Conservation (phyloP, 2,797 vertebrate species). For the Eulemur rubriventer region DNA sequence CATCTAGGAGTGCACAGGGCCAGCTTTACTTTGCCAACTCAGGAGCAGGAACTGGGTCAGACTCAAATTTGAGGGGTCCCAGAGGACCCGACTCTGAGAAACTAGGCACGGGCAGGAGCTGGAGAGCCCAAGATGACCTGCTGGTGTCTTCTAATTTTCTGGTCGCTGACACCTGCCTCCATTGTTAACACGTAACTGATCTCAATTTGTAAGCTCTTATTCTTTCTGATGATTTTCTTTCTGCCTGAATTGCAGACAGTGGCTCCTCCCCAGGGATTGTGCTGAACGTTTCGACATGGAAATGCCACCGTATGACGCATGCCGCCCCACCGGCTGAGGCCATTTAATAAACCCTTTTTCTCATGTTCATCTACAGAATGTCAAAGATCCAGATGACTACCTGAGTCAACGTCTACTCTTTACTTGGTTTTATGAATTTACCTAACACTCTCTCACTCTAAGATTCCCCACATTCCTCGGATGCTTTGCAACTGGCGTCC, state of each 20-base stretch:
- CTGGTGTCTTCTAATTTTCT: not conserved
- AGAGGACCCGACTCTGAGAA: not conserved
- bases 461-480: not conserved
- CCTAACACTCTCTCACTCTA: not conserved
- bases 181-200: not conserved
- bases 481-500: rapidly evolving
- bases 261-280: not conserved
- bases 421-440: rapidly evolving
- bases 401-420: not conserved
- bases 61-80: not conserved
- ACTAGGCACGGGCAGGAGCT: rapidly evolving
- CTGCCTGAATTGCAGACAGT: not conserved
- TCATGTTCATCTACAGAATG: not conserved
- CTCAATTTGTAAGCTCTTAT: not conserved
- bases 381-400: not conserved
- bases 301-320: not conserved
- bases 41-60: not conserved
- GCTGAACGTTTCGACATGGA: not conserved
- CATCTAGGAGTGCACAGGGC: not conserved
- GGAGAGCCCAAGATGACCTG: rapidly evolving
- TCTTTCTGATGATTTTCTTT: not conserved
- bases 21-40: not conserved
- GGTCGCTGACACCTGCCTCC: not conserved
- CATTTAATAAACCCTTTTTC: not conserved
- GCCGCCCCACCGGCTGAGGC: not conserved